Percentiles rank a stretch among this genome's conserved stretches.
phyloP scores from a whole-genome alignment of 2,113 vertebrate species.

The Pogona vitticeps region DNA sequence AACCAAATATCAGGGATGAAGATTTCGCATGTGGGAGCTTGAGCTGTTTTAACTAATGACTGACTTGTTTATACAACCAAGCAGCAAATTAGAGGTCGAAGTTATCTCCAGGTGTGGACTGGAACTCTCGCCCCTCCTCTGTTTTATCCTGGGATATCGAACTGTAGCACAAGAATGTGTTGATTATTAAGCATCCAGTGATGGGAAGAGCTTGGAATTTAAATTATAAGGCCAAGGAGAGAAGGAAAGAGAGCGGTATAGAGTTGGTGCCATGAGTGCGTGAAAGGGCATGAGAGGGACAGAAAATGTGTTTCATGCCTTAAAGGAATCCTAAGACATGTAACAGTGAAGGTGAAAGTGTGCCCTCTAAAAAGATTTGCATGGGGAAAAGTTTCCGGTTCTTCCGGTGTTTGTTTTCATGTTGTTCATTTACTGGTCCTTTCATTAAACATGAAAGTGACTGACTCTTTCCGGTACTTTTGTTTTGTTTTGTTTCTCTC shows the following conservation, averaged over 20 bases:
- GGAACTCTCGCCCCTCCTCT: not conserved
- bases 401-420: no score
- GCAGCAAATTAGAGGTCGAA: not conserved
- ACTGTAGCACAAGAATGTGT: not conserved
- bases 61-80: not conserved
- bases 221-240: not conserved
- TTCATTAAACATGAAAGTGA: no score
- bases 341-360: not conserved
- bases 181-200: not conserved
- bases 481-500: no score
- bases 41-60: not conserved
- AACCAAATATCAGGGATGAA: not conserved
- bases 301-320: not conserved
- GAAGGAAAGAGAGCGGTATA: not conserved
- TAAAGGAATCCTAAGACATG: not conserved
- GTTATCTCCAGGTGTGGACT: not conserved
- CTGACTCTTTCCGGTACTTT: no score
- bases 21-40: rapidly evolving
- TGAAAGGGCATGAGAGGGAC: not conserved
- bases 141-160: not conserved
- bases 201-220: not conserved
- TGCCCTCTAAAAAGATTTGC: not conserved
- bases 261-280: not conserved
- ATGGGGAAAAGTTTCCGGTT: no score
- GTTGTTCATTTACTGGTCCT: no score